Conservation (phyloP, 2,113 vertebrate genomes). For the Dipodomys spectabilis region DNA sequence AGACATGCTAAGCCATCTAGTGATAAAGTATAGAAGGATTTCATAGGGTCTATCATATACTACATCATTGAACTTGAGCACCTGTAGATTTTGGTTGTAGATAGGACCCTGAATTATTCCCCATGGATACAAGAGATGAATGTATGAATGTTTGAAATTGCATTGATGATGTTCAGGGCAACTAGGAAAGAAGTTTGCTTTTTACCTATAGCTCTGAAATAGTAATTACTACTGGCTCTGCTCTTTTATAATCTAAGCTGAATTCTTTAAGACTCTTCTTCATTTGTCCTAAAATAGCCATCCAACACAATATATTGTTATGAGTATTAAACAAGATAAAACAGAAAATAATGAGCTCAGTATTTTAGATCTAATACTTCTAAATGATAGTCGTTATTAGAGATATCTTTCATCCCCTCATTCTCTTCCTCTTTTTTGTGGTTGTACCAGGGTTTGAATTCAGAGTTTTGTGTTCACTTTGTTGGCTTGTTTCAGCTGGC, state of each 20-base stretch:
- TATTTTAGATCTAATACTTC: not conserved
- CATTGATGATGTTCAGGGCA: not conserved
- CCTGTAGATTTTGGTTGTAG: not conserved
- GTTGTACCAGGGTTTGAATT: too few relatives aligned
- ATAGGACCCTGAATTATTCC: not conserved
- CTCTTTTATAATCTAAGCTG: not conserved
- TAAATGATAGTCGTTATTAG: too few relatives aligned
- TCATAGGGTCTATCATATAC: not conserved
- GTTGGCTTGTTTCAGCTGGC: too few relatives aligned
- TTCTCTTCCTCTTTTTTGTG: too few relatives aligned
- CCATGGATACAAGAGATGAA: not conserved
- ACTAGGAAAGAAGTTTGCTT: not conserved
- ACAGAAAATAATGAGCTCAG: not conserved
- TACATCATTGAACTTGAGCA: not conserved
- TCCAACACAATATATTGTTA: not conserved
- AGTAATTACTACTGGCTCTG: not conserved
- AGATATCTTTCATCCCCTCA: too few relatives aligned
- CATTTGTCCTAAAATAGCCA: not conserved
- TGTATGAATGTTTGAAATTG: not conserved
- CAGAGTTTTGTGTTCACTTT: too few relatives aligned
- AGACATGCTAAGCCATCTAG: too few relatives aligned
- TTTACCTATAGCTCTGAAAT: not conserved
- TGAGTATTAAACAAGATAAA: not conserved
- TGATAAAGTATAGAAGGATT: not conserved
- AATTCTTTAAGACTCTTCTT: not conserved